Percentiles rank a stretch among this genome's conserved stretches.
Conservation (phyloP, 1,140 invertebrate species). For the Condylostylus longicornis region DNA sequence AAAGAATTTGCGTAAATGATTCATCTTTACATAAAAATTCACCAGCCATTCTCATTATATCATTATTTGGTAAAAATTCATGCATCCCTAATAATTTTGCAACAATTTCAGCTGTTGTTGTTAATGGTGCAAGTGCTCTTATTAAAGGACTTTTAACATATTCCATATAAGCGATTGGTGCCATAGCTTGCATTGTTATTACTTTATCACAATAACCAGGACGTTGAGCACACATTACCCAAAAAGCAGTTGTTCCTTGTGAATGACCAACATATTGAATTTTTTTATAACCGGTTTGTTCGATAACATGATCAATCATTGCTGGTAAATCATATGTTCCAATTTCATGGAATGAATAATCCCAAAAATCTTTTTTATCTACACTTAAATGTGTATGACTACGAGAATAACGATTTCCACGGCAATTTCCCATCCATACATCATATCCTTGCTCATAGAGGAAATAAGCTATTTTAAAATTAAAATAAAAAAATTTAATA, state of each 20-base stretch:
- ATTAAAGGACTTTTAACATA: constrained; percentile 13
- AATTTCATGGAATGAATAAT: constrained; percentile 21
- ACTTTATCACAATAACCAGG: constrained; percentile 47
- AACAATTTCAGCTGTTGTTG: constrained; percentile 24
- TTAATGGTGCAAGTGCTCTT: constrained; percentile 9
- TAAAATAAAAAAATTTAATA: constrained; percentile 11
- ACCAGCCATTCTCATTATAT: constrained; percentile 18
- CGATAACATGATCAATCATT: constrained; percentile 37
- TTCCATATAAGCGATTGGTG: constrained; percentile 32
- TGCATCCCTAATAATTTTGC: constrained; percentile 28
- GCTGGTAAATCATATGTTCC: constrained; percentile 39
- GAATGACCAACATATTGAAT: constrained; percentile 41
- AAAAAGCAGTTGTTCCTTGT: constrained; percentile 44
- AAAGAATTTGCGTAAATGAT: not conserved
- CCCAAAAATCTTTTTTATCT: constrained; percentile 23
- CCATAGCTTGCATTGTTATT: constrained; percentile 37
- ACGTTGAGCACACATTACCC: constrained; percentile 40
- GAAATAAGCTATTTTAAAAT: constrained; percentile 15
- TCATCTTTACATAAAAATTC: constrained; percentile 2
- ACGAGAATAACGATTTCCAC: constrained; percentile 3
- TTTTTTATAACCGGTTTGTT: constrained; percentile 31
- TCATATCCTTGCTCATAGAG: constrained; percentile 42
- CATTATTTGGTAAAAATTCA: constrained; percentile 34
- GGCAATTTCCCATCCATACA: constrained; percentile 38
- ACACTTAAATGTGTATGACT: not conserved